These are phyloP conservation scores for Dolichallabes microphthalmus DNA, from an alignment of 2,113 vertebrate genomes.

Conservation along the genomic window DNA sequence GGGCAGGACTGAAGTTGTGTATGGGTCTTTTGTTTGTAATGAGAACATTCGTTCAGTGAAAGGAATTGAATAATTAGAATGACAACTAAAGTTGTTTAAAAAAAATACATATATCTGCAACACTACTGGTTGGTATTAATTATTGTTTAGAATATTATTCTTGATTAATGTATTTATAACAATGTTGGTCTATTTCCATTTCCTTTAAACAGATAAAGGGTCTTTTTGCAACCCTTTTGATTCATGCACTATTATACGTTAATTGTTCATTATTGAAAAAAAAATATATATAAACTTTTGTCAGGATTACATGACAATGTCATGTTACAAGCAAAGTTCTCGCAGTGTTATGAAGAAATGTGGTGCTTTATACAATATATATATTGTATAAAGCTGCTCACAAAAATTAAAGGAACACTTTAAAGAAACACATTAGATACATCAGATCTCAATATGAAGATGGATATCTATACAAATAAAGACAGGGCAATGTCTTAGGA, in stretches of 20 bases:
- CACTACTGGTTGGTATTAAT: not conserved
- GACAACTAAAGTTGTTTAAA: not conserved
- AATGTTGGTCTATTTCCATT: not conserved
- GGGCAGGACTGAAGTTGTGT: not conserved
- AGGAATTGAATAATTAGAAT: not conserved
- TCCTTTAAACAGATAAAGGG: not conserved
- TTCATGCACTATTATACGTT: not conserved
- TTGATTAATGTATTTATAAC: not conserved
- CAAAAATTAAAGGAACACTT: no score
- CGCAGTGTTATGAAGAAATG: not conserved
- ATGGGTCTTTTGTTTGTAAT: not conserved
- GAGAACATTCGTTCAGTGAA: slow-evolving; percentile 10
- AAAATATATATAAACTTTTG: not conserved
- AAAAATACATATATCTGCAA: not conserved
- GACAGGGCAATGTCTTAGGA: no score
- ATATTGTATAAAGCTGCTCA: no score
- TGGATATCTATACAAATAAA: no score
- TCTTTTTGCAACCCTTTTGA: not conserved
- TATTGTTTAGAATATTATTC: no score
- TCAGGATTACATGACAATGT: not conserved
- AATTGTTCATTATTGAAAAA: not conserved
- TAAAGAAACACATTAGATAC: no score
- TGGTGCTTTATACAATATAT: not conserved
- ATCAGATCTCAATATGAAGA: no score
- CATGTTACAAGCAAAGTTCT: not conserved